These are phyloP conservation scores for Chelmon rostratus DNA, from an alignment of 2,797 vertebrate species.

Conservation along the genomic window DNA sequence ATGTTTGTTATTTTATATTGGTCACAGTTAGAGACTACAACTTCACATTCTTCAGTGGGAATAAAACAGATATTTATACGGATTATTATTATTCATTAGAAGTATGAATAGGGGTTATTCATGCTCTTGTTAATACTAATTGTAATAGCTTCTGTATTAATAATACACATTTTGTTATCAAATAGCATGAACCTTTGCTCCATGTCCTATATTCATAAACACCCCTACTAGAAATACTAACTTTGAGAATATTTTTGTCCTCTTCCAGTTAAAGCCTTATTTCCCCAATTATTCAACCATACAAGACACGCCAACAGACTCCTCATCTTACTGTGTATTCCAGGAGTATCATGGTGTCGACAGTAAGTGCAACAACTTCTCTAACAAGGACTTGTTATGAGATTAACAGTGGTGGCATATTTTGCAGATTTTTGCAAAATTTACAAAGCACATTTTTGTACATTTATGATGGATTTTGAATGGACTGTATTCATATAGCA, in stretches of 20 bases:
- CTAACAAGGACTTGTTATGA: background rate
- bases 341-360: background rate
- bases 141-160: background rate
- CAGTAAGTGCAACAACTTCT: background rate
- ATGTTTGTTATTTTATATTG: slow-evolving; percentile 10
- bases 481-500: too few species aligned
- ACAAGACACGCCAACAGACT: background rate
- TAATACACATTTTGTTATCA: background rate
- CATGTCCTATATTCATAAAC: background rate
- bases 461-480: too few species aligned
- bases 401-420: too few species aligned
- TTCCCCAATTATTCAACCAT: background rate
- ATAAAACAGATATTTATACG: background rate
- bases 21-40: background rate
- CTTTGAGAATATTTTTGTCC: background rate
- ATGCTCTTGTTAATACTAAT: background rate
- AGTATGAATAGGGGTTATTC: background rate
- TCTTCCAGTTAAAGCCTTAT: background rate
- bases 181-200: background rate
- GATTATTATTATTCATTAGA: background rate
- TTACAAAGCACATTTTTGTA: too few species aligned
- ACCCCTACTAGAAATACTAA: background rate
- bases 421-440: too few species aligned
- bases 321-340: background rate
- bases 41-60: background rate